Conservation (phyloP, 2,888 invertebrate species). For the Diaphora mendica region DNA sequence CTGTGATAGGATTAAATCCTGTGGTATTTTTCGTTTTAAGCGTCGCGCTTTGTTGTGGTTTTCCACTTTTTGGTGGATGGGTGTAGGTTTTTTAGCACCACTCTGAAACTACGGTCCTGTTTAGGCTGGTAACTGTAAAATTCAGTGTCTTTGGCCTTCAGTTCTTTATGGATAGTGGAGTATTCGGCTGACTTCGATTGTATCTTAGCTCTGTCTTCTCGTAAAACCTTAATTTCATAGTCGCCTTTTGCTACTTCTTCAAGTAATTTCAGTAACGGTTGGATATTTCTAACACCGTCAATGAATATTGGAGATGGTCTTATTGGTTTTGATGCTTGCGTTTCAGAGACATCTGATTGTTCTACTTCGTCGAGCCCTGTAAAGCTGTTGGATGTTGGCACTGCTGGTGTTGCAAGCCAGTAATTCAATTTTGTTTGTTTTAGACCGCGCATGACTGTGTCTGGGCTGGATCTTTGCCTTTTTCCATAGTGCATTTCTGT, state of each 20-base stretch:
- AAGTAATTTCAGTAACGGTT: slow-evolving; percentile 28
- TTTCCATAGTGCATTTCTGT: slow-evolving; percentile 21
- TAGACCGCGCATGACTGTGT: neutral
- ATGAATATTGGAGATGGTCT: slow-evolving; percentile 16
- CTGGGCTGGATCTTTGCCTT: neutral
- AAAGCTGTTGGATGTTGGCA: slow-evolving; percentile 23
- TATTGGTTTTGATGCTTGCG: neutral
- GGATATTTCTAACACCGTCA: slow-evolving; percentile 33
- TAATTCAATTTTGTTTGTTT: slow-evolving; percentile 26
- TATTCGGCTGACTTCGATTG: slow-evolving; percentile 13
- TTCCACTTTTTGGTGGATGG: too few relatives aligned
- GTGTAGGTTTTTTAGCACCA: too few relatives aligned
- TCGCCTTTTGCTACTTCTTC: slow-evolving; percentile 8
- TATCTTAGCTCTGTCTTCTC: slow-evolving; percentile 21
- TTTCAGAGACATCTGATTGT: neutral
- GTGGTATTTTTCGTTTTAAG: too few relatives aligned
- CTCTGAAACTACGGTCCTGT: too few relatives aligned
- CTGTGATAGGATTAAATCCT: too few relatives aligned
- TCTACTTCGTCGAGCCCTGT: too few relatives aligned
- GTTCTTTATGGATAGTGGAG: slow-evolving; percentile 23
- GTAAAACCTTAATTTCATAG: slow-evolving; percentile 27
- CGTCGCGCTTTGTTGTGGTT: too few relatives aligned
- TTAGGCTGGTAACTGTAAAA: too few relatives aligned
- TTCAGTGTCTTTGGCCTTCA: slow-evolving; percentile 5
- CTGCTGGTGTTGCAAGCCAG: slow-evolving; percentile 24